These are phyloP conservation scores for Elachura formosa DNA, from an alignment of 2,113 vertebrate species.

Conservation along the genomic window DNA sequence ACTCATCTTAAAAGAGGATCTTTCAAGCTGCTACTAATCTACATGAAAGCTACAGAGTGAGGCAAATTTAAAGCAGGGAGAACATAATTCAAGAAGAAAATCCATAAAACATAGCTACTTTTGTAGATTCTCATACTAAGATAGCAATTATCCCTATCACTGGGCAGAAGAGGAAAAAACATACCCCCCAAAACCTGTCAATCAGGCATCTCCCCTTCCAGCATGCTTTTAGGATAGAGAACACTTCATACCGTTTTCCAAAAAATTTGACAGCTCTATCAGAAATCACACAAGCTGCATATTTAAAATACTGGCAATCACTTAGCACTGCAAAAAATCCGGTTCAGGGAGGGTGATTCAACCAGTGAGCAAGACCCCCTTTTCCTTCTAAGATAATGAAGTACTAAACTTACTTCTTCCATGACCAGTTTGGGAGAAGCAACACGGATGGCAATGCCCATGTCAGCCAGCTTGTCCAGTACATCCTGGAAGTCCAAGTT, in stretches of 20 bases:
- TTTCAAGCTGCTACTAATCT: background rate
- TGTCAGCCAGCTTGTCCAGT: conserved; percentile 93
- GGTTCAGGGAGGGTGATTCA: background rate
- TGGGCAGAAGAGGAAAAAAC: background rate
- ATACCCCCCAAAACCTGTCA: background rate
- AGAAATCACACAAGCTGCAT: background rate
- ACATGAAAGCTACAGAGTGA: background rate
- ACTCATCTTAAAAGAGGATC: background rate
- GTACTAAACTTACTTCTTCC: conserved; percentile 85
- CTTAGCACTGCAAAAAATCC: background rate
- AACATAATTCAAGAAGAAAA: background rate
- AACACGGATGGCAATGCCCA: conserved; percentile 94
- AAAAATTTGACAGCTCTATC: background rate
- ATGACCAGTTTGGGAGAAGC: conserved; percentile 98
- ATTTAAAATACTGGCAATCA: background rate
- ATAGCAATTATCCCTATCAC: background rate
- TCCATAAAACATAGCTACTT: background rate
- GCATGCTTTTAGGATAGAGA: background rate
- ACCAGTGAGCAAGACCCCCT: background rate
- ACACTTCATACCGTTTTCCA: background rate
- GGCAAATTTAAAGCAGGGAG: background rate
- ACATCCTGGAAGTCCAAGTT: conserved; percentile 98
- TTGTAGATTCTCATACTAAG: background rate
- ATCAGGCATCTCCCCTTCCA: background rate
- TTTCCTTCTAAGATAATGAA: background rate